Evolutionary conservation across 2,797 vertebrate genomes (phyloP).

Genomic region (Knipowitschia caucasica): DNA sequence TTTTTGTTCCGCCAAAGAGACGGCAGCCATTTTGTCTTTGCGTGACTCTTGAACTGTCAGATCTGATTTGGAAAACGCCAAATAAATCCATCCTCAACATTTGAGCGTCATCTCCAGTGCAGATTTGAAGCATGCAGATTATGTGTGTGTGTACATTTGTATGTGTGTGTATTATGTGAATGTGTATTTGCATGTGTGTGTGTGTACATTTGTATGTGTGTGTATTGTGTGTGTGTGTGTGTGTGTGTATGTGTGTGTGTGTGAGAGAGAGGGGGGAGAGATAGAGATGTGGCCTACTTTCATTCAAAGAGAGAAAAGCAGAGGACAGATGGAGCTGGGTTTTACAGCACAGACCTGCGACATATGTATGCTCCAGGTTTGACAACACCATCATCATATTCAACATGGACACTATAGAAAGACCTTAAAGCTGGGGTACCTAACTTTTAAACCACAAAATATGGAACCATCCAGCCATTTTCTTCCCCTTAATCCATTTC

Average conservation of each 20-base stretch:
- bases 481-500: too few relatives aligned
- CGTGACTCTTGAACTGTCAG: too few relatives aligned
- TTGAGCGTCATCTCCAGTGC: too few relatives aligned
- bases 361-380: background rate
- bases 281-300: conserved; percentile 67
- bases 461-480: too few relatives aligned
- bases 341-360: conserved; percentile 22
- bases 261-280: background rate
- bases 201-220: background rate
- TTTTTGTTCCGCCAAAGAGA: too few relatives aligned
- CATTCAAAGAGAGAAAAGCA: conserved; percentile 62
- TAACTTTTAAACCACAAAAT: too few relatives aligned
- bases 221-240: background rate
- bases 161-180: background rate
- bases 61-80: too few relatives aligned
- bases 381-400: background rate
- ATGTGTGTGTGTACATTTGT: conserved; percentile 26
- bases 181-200: background rate
- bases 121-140: conserved; percentile 71
- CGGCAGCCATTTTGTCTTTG: too few relatives aligned
- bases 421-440: too few relatives aligned
- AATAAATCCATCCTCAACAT: too few relatives aligned
- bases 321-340: conserved; percentile 54
- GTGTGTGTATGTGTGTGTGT: background rate
- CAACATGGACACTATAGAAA: background rate